Conservation (phyloP, 2,113 vertebrate species). For the Chlorodrepanis virens region DNA sequence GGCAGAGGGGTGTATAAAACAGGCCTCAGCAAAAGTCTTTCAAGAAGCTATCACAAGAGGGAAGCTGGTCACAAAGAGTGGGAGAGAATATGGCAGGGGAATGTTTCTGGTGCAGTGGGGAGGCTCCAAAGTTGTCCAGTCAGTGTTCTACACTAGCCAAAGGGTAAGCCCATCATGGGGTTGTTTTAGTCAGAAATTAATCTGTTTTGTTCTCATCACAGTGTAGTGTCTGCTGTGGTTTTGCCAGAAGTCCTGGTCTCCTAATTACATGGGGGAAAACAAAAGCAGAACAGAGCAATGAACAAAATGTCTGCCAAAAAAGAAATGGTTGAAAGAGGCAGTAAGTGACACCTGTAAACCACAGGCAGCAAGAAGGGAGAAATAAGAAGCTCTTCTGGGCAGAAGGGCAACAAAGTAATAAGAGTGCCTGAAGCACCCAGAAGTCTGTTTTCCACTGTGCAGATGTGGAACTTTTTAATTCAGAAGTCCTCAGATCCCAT, state of each 20-base stretch:
- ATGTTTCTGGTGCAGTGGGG: background rate
- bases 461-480: background rate
- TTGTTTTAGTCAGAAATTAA: background rate
- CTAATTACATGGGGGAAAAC: background rate
- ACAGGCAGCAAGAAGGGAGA: background rate
- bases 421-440: background rate
- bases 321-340: background rate
- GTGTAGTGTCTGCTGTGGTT: background rate
- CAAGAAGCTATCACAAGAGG: background rate
- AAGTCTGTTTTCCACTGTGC: background rate
- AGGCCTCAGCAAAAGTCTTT: background rate
- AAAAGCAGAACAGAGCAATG: fast-evolving
- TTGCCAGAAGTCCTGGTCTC: background rate
- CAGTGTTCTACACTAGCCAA: background rate
- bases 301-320: background rate
- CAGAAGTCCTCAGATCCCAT: fast-evolving
- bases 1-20: background rate
- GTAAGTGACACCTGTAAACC: background rate
- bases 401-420: background rate
- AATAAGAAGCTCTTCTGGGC: fast-evolving
- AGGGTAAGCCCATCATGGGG: fast-evolving
- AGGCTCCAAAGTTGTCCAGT: background rate
- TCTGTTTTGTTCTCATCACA: background rate
- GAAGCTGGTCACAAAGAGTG: background rate
- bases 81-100: background rate